These are phyloP conservation scores for Clinocottus analis DNA, from an alignment of 2,113 vertebrate species.

Conservation along the genomic window DNA sequence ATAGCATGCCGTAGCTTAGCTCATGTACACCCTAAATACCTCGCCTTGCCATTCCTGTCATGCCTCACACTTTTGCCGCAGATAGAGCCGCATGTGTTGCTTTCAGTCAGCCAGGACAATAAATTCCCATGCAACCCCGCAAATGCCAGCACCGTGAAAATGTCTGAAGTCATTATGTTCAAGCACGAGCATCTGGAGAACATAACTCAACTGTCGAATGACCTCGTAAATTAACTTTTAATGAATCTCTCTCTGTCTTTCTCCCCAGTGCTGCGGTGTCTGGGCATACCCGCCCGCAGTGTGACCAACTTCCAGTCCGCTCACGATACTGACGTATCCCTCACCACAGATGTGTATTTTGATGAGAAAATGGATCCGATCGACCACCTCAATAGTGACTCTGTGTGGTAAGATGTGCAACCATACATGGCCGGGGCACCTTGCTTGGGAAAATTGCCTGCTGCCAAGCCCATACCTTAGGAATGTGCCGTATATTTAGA, in stretches of 20 bases:
- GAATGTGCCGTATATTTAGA: constrained; percentile 54
- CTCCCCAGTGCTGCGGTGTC: constrained; percentile 88
- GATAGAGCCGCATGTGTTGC: constrained; percentile 53
- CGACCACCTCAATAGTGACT: constrained; percentile 88
- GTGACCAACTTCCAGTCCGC: constrained; percentile 96
- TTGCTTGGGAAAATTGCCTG: not conserved
- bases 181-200: constrained; percentile 8
- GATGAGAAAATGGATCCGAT: constrained; percentile 89
- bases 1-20: constrained; percentile 36
- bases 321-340: constrained; percentile 92
- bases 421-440: not conserved
- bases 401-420: constrained; percentile 87
- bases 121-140: constrained; percentile 1
- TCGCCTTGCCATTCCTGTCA: constrained; percentile 64
- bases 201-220: not conserved
- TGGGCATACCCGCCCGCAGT: constrained; percentile 90
- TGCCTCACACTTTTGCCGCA: constrained; percentile 58
- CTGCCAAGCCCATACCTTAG: constrained; percentile 19
- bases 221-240: not conserved
- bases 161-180: not conserved
- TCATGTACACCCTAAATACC: constrained; percentile 64
- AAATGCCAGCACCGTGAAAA: constrained; percentile 2
- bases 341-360: constrained; percentile 93
- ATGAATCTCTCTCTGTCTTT: constrained; percentile 14
- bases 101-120: constrained; percentile 59